Percentiles rank a stretch among this genome's conserved stretches.
These are phyloP conservation scores for Apoda limacodes DNA, from an alignment of 2,888 invertebrate genomes.

Conservation along the genomic window DNA sequence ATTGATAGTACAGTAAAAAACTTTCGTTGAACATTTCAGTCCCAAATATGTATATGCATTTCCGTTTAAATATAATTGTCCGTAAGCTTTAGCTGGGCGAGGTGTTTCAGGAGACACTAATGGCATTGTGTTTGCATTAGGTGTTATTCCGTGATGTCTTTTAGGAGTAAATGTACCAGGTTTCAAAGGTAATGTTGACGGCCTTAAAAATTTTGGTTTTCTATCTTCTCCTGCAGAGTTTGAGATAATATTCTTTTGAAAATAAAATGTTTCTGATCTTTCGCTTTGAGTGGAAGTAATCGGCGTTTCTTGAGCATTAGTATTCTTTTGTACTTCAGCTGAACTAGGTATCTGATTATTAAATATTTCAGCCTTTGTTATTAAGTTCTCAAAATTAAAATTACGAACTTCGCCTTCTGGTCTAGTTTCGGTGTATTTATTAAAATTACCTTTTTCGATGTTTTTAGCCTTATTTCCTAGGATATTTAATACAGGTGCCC, in stretches of 20 bases:
- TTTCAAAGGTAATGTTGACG: constrained; percentile 85
- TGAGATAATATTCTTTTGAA: constrained; percentile 47
- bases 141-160: constrained; percentile 84
- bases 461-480: background rate
- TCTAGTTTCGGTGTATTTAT: constrained; percentile 35
- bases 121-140: constrained; percentile 84
- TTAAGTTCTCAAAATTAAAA: constrained; percentile 63
- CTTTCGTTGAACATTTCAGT: constrained; percentile 89
- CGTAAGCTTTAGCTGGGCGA: constrained; percentile 88
- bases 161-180: constrained; percentile 87
- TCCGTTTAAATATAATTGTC: constrained; percentile 89
- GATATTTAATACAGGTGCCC: constrained; percentile 28
- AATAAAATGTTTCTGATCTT: constrained; percentile 61
- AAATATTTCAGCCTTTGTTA: constrained; percentile 63
- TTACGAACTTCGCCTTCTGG: constrained; percentile 45
- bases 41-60: constrained; percentile 93
- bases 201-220: constrained; percentile 79
- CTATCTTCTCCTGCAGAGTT: constrained; percentile 46
- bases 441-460: constrained; percentile 37
- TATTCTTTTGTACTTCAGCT: constrained; percentile 51
- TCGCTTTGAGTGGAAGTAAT: constrained; percentile 34
- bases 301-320: constrained; percentile 37
- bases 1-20: constrained; percentile 93
- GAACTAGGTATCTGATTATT: constrained; percentile 56
- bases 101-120: constrained; percentile 93